These are phyloP conservation scores for Mesorhabditis sp. DNA, from an alignment of 2,888 invertebrate species.

Conservation along the genomic window DNA sequence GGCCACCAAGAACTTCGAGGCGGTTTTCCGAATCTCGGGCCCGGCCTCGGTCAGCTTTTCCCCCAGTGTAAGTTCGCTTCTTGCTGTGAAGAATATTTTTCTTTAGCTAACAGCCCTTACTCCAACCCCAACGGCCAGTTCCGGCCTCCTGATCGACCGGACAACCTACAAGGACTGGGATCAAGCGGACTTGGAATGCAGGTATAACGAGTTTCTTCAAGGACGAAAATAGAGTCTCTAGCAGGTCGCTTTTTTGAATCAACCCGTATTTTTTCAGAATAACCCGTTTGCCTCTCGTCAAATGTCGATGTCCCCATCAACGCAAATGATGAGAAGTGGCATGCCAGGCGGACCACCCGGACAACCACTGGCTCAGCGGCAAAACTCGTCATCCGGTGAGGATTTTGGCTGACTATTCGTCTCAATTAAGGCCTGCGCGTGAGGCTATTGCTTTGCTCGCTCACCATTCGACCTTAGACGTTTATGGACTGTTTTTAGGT, in stretches of 20 bases:
- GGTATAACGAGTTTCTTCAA: too few species aligned
- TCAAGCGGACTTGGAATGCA: not conserved
- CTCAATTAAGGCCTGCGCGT: too few species aligned
- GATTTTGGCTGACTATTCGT: too few species aligned
- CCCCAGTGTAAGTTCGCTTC: too few species aligned
- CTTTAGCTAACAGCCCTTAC: conserved; percentile 3
- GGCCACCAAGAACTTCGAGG: not conserved
- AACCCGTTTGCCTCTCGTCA: not conserved
- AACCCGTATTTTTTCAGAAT: conserved; percentile 3
- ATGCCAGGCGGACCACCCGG: conserved; percentile 12
- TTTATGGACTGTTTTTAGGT: conserved; percentile 8
- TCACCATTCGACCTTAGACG: not conserved
- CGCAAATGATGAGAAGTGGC: conserved; percentile 32
- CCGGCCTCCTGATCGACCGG: not conserved
- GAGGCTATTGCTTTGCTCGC: not conserved
- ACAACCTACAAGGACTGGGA: not conserved
- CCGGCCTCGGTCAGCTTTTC: not conserved
- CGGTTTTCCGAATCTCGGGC: not conserved
- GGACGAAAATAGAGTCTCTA: too few species aligned
- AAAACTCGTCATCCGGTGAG: too few species aligned
- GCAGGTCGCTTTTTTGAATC: not conserved
- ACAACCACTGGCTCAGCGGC: conserved; percentile 15
- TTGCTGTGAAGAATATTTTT: not conserved
- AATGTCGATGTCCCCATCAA: conserved; percentile 33
- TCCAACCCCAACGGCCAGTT: conserved; percentile 3